Percentiles rank a stretch among this genome's conserved stretches.
These are phyloP conservation scores for Platysteira castanea DNA, from an alignment of 2,113 vertebrate species.

Conservation along the genomic window DNA sequence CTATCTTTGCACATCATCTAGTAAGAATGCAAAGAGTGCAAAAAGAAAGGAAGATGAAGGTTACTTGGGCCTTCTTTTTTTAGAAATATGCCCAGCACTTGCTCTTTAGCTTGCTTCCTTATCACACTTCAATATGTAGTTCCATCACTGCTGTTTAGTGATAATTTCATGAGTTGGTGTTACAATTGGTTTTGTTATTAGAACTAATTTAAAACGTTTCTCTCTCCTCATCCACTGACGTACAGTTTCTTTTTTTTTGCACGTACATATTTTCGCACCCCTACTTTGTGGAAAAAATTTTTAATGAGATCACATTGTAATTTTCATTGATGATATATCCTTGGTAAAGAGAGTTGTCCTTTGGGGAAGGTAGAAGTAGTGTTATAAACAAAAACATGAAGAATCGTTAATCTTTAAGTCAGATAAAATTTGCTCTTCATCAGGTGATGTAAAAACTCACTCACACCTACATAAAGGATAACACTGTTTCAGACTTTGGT, in stretches of 20 bases:
- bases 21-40: constrained; percentile 12
- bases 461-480: fast-evolving
- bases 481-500: neutral
- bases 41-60: neutral
- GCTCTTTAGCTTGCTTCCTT: neutral
- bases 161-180: neutral
- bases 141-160: neutral
- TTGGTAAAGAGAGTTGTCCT: neutral
- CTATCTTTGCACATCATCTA: constrained; percentile 20
- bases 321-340: neutral
- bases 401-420: neutral
- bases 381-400: neutral
- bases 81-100: neutral
- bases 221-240: neutral
- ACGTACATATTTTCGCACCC: neutral
- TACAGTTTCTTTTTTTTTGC: neutral
- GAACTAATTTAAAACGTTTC: neutral
- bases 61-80: neutral
- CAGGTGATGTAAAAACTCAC: neutral
- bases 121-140: neutral
- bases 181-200: neutral
- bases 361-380: neutral
- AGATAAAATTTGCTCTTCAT: neutral
- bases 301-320: neutral
- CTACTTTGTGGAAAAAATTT: neutral